A percentile compares a stretch with the other conserved stretches of the same genome.
phyloP scores from a whole-genome alignment of 92 coral and sea anemone species.

The Paramuricea clavata region DNA sequence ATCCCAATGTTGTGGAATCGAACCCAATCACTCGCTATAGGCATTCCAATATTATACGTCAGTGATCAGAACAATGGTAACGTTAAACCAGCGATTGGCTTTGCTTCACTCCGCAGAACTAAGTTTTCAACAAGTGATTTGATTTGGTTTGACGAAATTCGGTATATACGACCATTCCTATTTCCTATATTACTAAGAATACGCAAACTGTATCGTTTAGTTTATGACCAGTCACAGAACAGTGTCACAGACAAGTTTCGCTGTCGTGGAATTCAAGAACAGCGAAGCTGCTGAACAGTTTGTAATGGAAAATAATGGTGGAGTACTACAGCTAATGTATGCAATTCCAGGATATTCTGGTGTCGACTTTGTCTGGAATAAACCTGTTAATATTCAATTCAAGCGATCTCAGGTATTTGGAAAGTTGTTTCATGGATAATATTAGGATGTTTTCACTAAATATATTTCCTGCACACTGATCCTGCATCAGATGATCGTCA shows the following conservation, averaged over 20 bases:
- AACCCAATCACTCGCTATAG: too few relatives aligned
- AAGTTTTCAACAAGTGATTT: too few relatives aligned
- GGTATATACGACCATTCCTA: too few relatives aligned
- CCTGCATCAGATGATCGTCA: background rate
- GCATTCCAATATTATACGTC: too few relatives aligned
- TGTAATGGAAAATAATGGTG: constrained; percentile 36
- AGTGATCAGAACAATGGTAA: too few relatives aligned
- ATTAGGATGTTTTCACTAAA: background rate
- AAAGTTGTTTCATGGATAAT: background rate
- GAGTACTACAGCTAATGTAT: constrained; percentile 15
- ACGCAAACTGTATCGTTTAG: background rate
- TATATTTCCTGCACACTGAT: too few relatives aligned
- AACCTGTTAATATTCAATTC: constrained; percentile 37
- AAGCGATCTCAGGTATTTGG: constrained; percentile 27
- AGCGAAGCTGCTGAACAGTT: constrained; percentile 45
- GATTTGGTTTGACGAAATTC: too few relatives aligned
- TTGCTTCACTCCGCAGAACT: too few relatives aligned
- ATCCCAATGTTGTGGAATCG: too few relatives aligned
- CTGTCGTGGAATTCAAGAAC: constrained; percentile 45
- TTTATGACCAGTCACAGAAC: constrained; percentile 15
- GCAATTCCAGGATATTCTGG: constrained; percentile 46
- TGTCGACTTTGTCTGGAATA: constrained; percentile 50
- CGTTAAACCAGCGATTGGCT: too few relatives aligned
- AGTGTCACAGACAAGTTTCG: background rate
- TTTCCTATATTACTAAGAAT: too few relatives aligned